A percentile compares a stretch with the other conserved stretches of the same genome.
Evolutionary conservation across 2,888 invertebrate species (phyloP).

Genomic region (Apotomis capreana): DNA sequence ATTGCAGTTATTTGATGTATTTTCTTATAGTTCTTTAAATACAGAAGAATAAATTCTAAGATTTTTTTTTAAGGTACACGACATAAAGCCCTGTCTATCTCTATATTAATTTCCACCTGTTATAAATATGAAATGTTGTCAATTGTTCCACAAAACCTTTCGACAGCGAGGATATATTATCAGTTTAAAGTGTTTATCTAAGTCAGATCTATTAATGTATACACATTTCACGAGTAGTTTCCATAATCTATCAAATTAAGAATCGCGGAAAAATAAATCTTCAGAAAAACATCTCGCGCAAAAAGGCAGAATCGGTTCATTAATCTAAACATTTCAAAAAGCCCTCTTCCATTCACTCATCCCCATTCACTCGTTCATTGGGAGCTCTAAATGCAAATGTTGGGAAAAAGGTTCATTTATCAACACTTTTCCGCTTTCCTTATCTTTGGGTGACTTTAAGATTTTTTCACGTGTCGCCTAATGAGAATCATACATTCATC

Average conservation of each 20-base stretch:
- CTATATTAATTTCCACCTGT: too few relatives aligned
- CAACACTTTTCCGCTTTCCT: slow-evolving; percentile 26
- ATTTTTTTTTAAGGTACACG: too few relatives aligned
- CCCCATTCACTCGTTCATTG: slow-evolving; percentile 26
- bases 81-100: too few relatives aligned
- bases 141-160: too few relatives aligned
- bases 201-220: background rate
- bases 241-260: slow-evolving; percentile 24
- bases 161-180: too few relatives aligned
- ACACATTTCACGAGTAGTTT: background rate
- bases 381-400: slow-evolving; percentile 30
- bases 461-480: background rate
- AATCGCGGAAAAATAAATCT: background rate
- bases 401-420: slow-evolving; percentile 30
- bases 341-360: slow-evolving; percentile 21
- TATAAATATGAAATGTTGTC: too few relatives aligned
- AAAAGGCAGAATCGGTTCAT: slow-evolving; percentile 28
- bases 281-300: slow-evolving; percentile 14
- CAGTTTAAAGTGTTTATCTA: too few relatives aligned
- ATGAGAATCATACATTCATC: too few relatives aligned
- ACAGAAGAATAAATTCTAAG: too few relatives aligned
- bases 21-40: too few relatives aligned
- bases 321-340: slow-evolving; percentile 34
- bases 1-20: too few relatives aligned
- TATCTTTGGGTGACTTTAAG: slow-evolving; percentile 11